Base-by-base conservation (phyloP, 2,113 vertebrate species). In the Onychostoma macrolepis region DNA sequence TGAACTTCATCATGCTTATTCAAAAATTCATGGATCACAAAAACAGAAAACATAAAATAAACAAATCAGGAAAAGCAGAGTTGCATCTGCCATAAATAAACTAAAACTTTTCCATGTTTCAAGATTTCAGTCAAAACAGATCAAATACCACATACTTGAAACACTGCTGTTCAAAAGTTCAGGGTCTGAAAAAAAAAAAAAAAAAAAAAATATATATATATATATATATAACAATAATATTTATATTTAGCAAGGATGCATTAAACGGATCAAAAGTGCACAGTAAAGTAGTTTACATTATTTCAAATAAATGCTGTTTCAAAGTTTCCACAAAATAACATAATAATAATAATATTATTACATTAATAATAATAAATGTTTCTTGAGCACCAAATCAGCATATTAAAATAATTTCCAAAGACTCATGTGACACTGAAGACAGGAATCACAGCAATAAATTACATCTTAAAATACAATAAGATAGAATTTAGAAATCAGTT, bases 11-110 rank as follows among this genome's bases (percentile, higher is more conserved):
- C 38, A 24, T 33, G 2, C 58, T 45, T 28, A 67, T 38, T 45
- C 8, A 67, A 43, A 63, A 82, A 75, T 13, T 11, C 41, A 58
- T 80, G 79, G 36, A 65, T 65, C 36, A 65, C 26, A 81, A 75
- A 81, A 65, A 45, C n/a, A 45, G n/a, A 41, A 41, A 81, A 36
- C 36, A 43, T 15, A 26, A 41, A 41, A 80, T 36, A 58, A 80
- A 41, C 56, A 81, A 80, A 63, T 80, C 33, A 72, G 8, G 1
- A 56, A 80, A 41, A 61, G 3, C 30, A 36, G n/a, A 78, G 26
- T 24, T 58, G 56, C 6, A 58, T 58, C 75, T 53, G 45, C 75
- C 26, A 53, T 78, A 3, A 8, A 53, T 48, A 53, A 53, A 67
- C 63, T 30, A 61, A 6, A 28, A 30, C 26, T 67, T 67, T 28